These are phyloP conservation scores for Lordiphosa clarofinis DNA, from an alignment of 1,140 invertebrate species.

Conservation along the genomic window DNA sequence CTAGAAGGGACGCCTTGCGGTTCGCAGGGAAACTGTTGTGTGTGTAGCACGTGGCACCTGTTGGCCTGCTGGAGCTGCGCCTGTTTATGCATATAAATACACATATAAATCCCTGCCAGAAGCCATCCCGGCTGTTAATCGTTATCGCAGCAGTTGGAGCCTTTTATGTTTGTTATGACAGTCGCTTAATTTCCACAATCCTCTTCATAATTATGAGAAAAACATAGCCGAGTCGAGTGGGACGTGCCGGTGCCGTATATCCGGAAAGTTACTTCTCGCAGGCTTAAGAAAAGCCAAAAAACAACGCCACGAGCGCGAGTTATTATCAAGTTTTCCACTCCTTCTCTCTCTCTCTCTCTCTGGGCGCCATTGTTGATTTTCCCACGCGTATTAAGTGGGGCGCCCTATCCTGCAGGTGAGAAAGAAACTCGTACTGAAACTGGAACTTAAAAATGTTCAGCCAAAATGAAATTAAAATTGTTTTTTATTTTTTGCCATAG, in stretches of 20 bases:
- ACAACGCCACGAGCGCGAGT: conserved; percentile 51
- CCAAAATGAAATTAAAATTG: conserved; percentile 74
- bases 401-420: conserved; percentile 17
- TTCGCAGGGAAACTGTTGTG: conserved; percentile 2
- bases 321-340: conserved; percentile 61
- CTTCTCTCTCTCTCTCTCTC: conserved; percentile 2
- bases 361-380: conserved; percentile 59
- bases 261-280: not conserved
- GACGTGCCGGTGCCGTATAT: conserved; percentile 41
- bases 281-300: conserved; percentile 73
- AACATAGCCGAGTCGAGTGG: conserved; percentile 11
- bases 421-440: conserved; percentile 27
- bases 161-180: conserved; percentile 47
- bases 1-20: conserved; percentile 5
- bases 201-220: conserved; percentile 57
- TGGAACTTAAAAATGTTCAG: conserved; percentile 68
- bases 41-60: conserved; percentile 41
- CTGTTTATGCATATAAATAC: conserved; percentile 1
- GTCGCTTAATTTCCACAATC: conserved; percentile 69
- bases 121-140: conserved; percentile 34
- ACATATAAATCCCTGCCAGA: conserved; percentile 9
- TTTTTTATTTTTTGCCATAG: conserved; percentile 45
- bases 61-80: conserved; percentile 22
- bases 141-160: conserved; percentile 44
- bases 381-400: conserved; percentile 73